A percentile compares a stretch with the other conserved stretches of the same genome.
Evolutionary conservation across 2,113 vertebrate genomes (phyloP).

Genomic region (Hemicordylus capensis): DNA sequence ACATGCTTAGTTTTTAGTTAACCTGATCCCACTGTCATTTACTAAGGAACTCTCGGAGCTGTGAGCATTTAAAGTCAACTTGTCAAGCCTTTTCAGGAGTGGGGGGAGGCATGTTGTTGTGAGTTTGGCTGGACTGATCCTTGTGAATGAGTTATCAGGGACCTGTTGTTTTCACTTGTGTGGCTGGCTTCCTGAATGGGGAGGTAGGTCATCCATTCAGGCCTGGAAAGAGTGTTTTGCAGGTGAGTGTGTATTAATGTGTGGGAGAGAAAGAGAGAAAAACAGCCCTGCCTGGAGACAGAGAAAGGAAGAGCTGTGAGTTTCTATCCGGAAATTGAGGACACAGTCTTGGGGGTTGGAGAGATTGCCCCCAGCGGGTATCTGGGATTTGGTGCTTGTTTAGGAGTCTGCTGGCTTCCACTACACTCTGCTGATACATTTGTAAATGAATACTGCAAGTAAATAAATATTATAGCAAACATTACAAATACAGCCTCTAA

Average conservation of each 20-base stretch:
- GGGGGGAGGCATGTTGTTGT: background rate
- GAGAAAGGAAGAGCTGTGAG: background rate
- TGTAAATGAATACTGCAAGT: too few species aligned
- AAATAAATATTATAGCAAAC: too few species aligned
- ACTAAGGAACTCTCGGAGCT: background rate
- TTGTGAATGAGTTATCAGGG: background rate
- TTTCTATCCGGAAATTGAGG: background rate
- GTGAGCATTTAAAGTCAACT: background rate
- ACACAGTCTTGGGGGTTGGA: too few species aligned
- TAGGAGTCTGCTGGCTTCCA: background rate
- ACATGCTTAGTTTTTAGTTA: background rate
- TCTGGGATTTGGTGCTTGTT: background rate
- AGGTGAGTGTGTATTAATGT: background rate
- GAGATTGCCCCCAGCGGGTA: too few species aligned
- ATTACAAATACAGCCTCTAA: background rate
- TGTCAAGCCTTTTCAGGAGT: background rate
- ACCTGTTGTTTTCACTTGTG: background rate
- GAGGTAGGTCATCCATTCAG: background rate
- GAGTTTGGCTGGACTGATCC: background rate
- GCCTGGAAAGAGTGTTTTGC: background rate
- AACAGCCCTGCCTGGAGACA: background rate
- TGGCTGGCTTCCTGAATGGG: background rate
- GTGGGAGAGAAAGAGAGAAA: background rate
- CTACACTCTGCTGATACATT: too few species aligned
- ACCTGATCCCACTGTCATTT: background rate